Evolutionary conservation across 2,797 vertebrate species (phyloP), one percentile per base, ranked within the genome.

Genomic region (Heterohyrax brucei): DNA sequence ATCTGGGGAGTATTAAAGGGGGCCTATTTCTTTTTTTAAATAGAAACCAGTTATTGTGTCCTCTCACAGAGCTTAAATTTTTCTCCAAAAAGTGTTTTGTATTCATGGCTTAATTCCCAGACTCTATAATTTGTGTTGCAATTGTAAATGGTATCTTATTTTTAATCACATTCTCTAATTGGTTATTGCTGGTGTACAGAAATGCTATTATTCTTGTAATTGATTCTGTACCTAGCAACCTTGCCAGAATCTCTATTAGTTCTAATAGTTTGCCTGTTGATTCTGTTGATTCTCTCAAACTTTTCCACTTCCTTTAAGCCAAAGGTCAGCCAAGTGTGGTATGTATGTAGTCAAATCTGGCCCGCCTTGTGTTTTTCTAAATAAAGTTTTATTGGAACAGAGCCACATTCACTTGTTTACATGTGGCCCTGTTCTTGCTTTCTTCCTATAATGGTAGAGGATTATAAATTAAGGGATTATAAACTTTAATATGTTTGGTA

Each of bases 221-320:
- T 78, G 26, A 66, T 33, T 83, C 18, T 22, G 4, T 76, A 24
- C 64, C 56, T 86, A 24, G 13, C 22, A 93, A 26, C 1, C 48
- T 78, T 93, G 13, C 48, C 59, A 81, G 68, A 82, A 78, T 78
- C 33, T 93, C n/a, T 79, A 79, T 68, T 10, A 68, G 73, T 89
- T 92, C 21, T 68, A 92, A 30, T 26, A 77, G 61, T 81, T 66
- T 92, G 59, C 83, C 72, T 87, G 4, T 46, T 66, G 56, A 87
- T 19, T 86, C n/a, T 48, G 68, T n/a, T 62, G 50, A 77, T 80
- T 75, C 10, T 91, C 28, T 78, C 56, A 79, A n/a, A 68, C 39
- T 87, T 87, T 19, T 14, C 16, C 61, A 18, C 75, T 93, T 84
- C 73, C 66, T 93, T 28, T 84, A 68, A 87, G 21, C 26, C 46